These are phyloP conservation scores for Dugesia japonica DNA, from an alignment of 2,888 invertebrate genomes.

Conservation along the genomic window DNA sequence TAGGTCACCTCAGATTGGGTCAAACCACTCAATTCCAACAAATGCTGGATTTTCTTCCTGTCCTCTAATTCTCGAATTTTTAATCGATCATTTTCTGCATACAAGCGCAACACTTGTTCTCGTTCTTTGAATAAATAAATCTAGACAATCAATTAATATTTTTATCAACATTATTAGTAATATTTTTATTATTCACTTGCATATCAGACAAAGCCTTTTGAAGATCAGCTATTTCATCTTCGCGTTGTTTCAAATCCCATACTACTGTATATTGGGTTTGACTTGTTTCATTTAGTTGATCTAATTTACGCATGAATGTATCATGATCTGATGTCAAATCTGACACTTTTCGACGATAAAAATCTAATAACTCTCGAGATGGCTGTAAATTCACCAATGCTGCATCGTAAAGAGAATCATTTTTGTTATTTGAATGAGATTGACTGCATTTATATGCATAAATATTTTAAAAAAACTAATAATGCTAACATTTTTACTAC, in stretches of 20 bases:
- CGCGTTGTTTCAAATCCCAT: constrained; percentile 46
- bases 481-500: background rate
- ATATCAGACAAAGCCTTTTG: constrained; percentile 49
- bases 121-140: constrained; percentile 47
- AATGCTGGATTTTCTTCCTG: constrained; percentile 47
- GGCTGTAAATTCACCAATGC: constrained; percentile 40
- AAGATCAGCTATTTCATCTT: constrained; percentile 47
- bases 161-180: no score
- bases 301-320: constrained; percentile 42
- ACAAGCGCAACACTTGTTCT: constrained; percentile 42
- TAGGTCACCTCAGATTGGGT: constrained; percentile 47
- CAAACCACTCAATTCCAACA: constrained; percentile 44
- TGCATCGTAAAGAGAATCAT: background rate
- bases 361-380: constrained; percentile 46
- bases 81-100: constrained; percentile 48
- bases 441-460: background rate
- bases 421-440: background rate
- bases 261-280: constrained; percentile 47
- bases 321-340: constrained; percentile 47
- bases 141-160: no score
- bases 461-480: background rate
- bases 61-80: constrained; percentile 48
- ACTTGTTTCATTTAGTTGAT: constrained; percentile 44
- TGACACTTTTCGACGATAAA: constrained; percentile 47
- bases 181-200: no score